Evolutionary conservation across 2,888 invertebrate species (phyloP), one percentile per base, ranked within the genome.

Genomic region (Gari tellinella): DNA sequence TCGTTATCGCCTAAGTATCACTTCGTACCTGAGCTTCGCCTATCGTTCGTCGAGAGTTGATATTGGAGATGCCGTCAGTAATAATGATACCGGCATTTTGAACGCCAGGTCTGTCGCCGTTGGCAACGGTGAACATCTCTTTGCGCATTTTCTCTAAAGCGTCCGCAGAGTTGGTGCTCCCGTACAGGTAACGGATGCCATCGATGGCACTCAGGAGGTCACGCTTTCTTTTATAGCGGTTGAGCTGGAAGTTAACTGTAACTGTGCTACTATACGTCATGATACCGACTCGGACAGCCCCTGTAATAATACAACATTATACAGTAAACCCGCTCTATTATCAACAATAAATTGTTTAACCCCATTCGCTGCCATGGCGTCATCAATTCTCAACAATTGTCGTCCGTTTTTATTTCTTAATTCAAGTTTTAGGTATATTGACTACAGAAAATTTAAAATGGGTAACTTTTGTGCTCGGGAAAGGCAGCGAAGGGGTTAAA

Each of bases 21-120:
- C n/a, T n/a, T 10, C 31, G 4, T 31, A 31, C 70, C 55, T 83
- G 75, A 15, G 90, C 90, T 62, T 88, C 86, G 7, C 87, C 85
- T 49, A 89, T 79, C 1, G 89, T 89, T 43, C 75, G 58, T 12
- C 81, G 69, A 0, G 83, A 68, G 70, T 90, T 88, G 46, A 90
- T 86, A 60, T 89, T 90, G 19, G 89, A 89, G 23, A 86, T 86
- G 60, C 91, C 91, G 63, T 91, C 90, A 17, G 90, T 90, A 48
- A 90, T 60, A n/a, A 90, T 74, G 41, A 90, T 83, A 37, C 77
- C 81, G 15, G 86, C 79, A 67, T 90, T 89, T 1, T 79, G 81
- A 1, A 86, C 87, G 40, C 68, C 82, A 3, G 80, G 64, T 12
- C 90, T 69, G 68, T 90, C 90, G 21, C 91, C 91, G 57, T 84